Evolutionary conservation across 2,888 invertebrate genomes (phyloP).

Genomic region (Tanypteryx hageni): DNA sequence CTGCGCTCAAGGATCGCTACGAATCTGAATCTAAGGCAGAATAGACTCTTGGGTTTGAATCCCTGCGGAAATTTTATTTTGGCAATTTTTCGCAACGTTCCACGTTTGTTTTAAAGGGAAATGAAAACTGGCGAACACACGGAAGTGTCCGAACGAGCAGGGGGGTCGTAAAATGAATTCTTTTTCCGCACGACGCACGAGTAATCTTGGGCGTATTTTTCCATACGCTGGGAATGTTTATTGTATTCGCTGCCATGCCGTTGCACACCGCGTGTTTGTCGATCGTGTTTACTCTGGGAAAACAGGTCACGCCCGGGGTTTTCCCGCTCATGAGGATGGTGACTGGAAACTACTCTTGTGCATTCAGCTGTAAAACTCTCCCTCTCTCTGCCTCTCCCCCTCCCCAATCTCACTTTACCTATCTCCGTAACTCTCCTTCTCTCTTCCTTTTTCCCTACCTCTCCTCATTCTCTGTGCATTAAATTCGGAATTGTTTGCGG

Average conservation of each 20-base stretch:
- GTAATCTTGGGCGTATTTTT: background rate
- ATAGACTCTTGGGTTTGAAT: background rate
- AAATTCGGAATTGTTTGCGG: background rate
- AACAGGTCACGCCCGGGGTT: constrained; percentile 29
- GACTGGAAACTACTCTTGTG: background rate
- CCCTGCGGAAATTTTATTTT: background rate
- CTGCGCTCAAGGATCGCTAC: background rate
- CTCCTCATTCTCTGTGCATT: background rate
- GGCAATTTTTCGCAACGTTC: background rate
- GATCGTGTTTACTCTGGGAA: constrained; percentile 29
- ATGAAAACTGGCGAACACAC: background rate
- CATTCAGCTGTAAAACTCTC: background rate
- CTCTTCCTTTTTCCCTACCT: background rate
- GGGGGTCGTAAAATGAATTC: background rate
- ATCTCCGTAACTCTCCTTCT: background rate
- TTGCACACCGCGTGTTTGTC: background rate
- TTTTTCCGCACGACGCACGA: background rate
- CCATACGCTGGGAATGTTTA: background rate
- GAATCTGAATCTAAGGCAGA: background rate
- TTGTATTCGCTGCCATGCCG: background rate
- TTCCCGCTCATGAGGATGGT: constrained; percentile 1
- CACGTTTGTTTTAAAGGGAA: background rate
- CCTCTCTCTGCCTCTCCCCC: background rate
- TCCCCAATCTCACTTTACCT: background rate
- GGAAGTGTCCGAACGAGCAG: background rate